Conservation (phyloP, 2,113 vertebrate genomes). For the Osmerus eperlanus region DNA sequence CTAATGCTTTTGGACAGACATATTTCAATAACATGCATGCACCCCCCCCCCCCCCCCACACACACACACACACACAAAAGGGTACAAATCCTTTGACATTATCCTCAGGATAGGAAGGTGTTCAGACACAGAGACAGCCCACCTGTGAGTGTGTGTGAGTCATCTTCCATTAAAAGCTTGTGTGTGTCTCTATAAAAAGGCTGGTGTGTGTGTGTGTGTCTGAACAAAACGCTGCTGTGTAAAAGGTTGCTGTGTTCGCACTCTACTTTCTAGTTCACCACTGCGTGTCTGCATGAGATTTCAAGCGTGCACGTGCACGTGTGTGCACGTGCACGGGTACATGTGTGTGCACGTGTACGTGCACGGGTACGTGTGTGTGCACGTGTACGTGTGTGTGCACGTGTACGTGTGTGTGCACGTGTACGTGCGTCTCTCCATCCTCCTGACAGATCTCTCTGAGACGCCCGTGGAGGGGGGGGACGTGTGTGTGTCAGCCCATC, state of each 20-base stretch:
- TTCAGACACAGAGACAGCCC: slow-evolving; percentile 21
- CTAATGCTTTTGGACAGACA: neutral
- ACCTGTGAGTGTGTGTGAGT: slow-evolving; percentile 45
- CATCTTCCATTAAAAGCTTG: slow-evolving; percentile 43
- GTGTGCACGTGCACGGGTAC: neutral
- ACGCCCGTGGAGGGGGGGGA: no score
- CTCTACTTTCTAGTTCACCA: no score
- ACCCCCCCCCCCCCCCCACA: slow-evolving; percentile 15
- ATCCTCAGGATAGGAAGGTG: slow-evolving; percentile 22
- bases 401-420: neutral
- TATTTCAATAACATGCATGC: slow-evolving; percentile 1
- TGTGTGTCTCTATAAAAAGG: slow-evolving; percentile 36
- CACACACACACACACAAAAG: slow-evolving; percentile 15
- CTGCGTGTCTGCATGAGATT: neutral
- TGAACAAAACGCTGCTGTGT: neutral
- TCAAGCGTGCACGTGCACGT: neutral
- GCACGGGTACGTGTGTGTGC: neutral
- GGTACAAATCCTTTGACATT: neutral
- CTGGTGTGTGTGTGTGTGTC: slow-evolving; percentile 1
- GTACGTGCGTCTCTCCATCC: neutral
- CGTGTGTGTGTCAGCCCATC: neutral
- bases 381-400: neutral
- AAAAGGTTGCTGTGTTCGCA: no score
- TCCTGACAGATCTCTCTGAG: neutral
- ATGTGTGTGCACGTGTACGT: neutral